Base-by-base conservation (phyloP, 2,113 vertebrate genomes). In the Apus apus region DNA sequence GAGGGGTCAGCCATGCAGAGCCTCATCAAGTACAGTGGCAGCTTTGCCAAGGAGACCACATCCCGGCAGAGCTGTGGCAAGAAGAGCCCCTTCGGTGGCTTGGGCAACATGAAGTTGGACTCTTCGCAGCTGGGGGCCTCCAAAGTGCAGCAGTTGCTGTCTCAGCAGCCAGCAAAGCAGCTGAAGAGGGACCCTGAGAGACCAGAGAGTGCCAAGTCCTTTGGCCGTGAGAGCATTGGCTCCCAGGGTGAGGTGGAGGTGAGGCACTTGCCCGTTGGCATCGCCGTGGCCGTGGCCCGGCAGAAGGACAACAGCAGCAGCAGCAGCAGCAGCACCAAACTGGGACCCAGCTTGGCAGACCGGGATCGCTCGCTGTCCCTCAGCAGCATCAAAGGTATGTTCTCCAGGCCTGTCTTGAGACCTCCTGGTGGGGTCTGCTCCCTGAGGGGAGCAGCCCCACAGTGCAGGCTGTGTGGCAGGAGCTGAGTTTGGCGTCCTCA, bases 1-100 rank as follows among this genome's bases (percentile, higher is more conserved):
- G 99, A 99, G 91, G 98, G 98, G 9, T 99, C 99, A 0, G 99
- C 99, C 96, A 99, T 99, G 99, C 99, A 99, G 97, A 99, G 98
- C 95, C 98, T 99, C 72, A 99, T 99, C 95, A 99, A 99, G 64
- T 99, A 99, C 98, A 99, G 99, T 0, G 99, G 99, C 26, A 99
- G 98, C 97, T 99, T 99, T 65, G 97, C 98, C 7, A 98, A 98
- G 4, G 99, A 99, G 66, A 96, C 98, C 0, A 68, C 97, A 1
- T 97, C 98, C 6, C 98, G 98, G 93, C 98, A 98, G 17, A 96
- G 97, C 5, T 98, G 98, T 0, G 99, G 98, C 30, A 98, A 98
- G 95, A 98, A 99, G 82, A 99, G 98, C 80, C 98, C 99, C 5
- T 99, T 99, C 0, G 99, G 99, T 0, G 99, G 99, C 29, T 98